These are phyloP conservation scores for Otus sunia DNA, from an alignment of 2,113 vertebrate genomes.

Conservation along the genomic window DNA sequence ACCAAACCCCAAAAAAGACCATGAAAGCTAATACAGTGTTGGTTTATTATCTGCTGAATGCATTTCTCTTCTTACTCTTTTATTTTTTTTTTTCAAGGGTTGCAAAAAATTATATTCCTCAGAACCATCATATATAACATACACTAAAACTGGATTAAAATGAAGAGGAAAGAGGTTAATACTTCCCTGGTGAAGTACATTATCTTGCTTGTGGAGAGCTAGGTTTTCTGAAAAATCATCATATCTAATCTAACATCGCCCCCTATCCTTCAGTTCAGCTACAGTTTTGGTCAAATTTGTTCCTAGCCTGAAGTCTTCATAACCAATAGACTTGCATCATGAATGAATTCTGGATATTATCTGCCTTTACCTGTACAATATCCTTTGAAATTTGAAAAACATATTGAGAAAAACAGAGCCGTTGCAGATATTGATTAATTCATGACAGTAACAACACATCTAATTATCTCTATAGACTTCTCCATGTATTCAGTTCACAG, in stretches of 20 bases:
- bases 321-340: neutral
- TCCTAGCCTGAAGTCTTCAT: neutral
- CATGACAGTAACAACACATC: neutral
- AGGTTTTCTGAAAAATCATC: neutral
- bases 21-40: neutral
- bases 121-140: neutral
- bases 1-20: neutral
- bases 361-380: neutral
- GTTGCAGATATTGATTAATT: neutral
- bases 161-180: neutral
- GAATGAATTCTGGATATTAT: neutral
- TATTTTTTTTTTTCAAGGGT: neutral
- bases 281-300: neutral
- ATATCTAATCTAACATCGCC: neutral
- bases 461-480: neutral
- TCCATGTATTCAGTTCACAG: neutral
- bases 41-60: neutral
- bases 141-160: neutral
- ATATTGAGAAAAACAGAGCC: neutral
- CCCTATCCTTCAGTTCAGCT: neutral
- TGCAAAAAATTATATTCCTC: neutral
- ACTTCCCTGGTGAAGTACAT: neutral
- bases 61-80: neutral
- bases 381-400: neutral
- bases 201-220: neutral